Evolutionary conservation across 2,113 vertebrate species (phyloP).

Genomic region (Terrapene triunguis): DNA sequence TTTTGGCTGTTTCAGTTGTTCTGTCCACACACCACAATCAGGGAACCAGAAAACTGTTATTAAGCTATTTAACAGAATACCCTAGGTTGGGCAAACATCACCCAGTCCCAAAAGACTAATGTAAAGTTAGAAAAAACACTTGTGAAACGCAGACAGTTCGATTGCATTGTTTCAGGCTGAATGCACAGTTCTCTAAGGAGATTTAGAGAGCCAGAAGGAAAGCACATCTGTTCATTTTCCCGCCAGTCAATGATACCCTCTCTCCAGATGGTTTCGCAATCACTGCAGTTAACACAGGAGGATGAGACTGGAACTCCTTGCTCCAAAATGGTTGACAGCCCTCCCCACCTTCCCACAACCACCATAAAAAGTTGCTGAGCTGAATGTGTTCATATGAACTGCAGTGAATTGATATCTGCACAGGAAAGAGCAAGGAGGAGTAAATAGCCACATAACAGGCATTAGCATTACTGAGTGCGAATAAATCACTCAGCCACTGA

Average conservation of each 20-base stretch:
- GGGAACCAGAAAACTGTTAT: conserved; percentile 4
- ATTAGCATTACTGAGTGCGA: neutral
- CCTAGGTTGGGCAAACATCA: neutral
- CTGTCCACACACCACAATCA: neutral
- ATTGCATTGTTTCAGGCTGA: neutral
- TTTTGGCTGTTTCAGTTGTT: neutral
- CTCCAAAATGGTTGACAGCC: fast-evolving
- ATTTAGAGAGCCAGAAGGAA: conserved; percentile 6
- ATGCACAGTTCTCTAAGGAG: conserved; percentile 20
- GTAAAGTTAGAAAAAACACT: neutral
- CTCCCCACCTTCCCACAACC: neutral
- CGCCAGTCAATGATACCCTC: conserved; percentile 4
- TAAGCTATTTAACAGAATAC: conserved; percentile 26
- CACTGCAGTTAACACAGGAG: neutral
- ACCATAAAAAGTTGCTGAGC: neutral
- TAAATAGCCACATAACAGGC: conserved; percentile 9
- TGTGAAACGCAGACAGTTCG: neutral
- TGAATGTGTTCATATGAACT: fast-evolving
- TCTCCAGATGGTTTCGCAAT: conserved; percentile 59
- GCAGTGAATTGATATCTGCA: fast-evolving
- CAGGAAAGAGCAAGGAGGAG: neutral
- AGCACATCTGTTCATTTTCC: conserved; percentile 58
- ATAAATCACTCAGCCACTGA: neutral
- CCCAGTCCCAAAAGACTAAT: conserved; percentile 2
- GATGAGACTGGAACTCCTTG: conserved; percentile 16